These are phyloP conservation scores for Drosophila maculinotata DNA, from an alignment of 2,888 invertebrate genomes.

Conservation along the genomic window DNA sequence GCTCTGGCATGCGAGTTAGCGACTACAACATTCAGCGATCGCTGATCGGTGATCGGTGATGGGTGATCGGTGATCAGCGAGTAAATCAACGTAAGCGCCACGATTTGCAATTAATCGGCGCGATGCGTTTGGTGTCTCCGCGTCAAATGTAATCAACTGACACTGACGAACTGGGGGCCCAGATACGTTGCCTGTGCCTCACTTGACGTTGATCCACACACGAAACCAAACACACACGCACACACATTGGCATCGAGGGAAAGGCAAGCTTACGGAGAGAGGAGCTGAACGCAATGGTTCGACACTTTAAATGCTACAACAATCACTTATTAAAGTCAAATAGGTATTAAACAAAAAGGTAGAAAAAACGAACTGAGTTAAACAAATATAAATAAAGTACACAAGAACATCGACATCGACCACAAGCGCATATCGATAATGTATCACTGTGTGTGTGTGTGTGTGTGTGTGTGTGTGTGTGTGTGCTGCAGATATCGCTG, in stretches of 20 bases:
- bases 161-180: slow-evolving; percentile 42
- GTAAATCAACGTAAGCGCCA: slow-evolving; percentile 2
- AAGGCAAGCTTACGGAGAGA: slow-evolving; percentile 23
- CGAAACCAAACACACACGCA: slow-evolving; percentile 11
- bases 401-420: slow-evolving; percentile 60
- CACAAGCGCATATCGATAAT: slow-evolving; percentile 61
- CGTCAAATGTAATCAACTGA: slow-evolving; percentile 54
- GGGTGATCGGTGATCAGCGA: slow-evolving; percentile 2
- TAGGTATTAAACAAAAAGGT: slow-evolving; percentile 81
- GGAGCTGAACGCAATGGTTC: slow-evolving; percentile 70
- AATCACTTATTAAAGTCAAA: slow-evolving; percentile 83
- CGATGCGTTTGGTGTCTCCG: slow-evolving; percentile 50
- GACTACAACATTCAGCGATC: slow-evolving; percentile 5
- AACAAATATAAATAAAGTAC: slow-evolving; percentile 75
- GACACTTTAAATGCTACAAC: slow-evolving; percentile 78
- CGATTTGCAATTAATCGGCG: slow-evolving; percentile 30
- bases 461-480: slow-evolving; percentile 31
- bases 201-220: slow-evolving; percentile 45
- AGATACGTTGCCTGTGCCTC: slow-evolving; percentile 30
- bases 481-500: slow-evolving; percentile 64
- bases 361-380: slow-evolving; percentile 58
- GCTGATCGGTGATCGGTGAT: slow-evolving; percentile 11
- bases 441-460: slow-evolving; percentile 23
- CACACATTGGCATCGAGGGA: slow-evolving; percentile 3
- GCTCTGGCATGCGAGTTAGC: neutral